Base-by-base conservation (phyloP, 2,113 vertebrate species). In the Gyps fulvus region DNA sequence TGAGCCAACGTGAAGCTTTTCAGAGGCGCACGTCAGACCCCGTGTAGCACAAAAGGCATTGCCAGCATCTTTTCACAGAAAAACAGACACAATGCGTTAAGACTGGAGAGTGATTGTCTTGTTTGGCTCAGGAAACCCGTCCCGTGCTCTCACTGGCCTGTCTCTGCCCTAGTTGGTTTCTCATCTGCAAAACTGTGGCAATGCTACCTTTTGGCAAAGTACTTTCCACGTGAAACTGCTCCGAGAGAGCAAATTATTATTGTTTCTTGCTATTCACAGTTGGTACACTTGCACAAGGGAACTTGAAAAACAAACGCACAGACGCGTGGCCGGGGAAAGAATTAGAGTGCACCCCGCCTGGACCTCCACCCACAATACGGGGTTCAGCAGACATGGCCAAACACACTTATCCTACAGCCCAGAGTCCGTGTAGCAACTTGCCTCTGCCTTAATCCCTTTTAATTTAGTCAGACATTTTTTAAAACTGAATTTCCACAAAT, bases 131-230 rank as follows among this genome's bases (percentile, higher is more conserved):
- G 20, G 55, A 93, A 83, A 87, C 29, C 13, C 77, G 42, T 50
- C 42, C 27, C 2, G 0, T 52, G 7, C 7, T 45, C 31, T 25
- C 61, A 70, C 19, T 9, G 45, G 8, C 23, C 52, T 16, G 4
- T 7, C 17, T 23, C 47, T 82, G 69, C 26, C 16, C 38, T 18
- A 32, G 11, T 22, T 84, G 76, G 18, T 18, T 81, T 54, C 50
- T 73, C 26, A 74, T 22, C 61, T 16, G 7, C 65, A n/a, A 82
- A 93, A 65, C 26, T 27, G 54, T 8, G 17, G 49, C 47, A 72
- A n/a, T 29, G 6, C 22, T 67, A 26, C 32, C 23, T 84, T 76
- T 61, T 86, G 31, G 36, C 40, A 85, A 77, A 22, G 62, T 23
- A 32, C 16, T 87, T 89, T 61, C 36, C 8, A 1, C 0, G 0